Base-by-base conservation (phyloP, 2,797 vertebrate species). In the Eospalax fontanierii region DNA sequence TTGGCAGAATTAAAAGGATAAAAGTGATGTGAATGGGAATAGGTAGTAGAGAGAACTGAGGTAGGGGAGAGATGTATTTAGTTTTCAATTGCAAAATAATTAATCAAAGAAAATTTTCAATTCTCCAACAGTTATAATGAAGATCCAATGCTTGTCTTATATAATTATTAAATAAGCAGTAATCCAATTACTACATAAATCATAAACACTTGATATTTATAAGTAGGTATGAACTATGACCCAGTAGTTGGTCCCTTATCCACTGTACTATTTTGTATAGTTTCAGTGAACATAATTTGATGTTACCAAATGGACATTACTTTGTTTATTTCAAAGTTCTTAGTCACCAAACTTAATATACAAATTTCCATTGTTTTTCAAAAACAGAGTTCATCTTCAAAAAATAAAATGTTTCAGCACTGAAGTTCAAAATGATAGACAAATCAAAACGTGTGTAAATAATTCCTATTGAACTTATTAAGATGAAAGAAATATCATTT, bases 321-420 rank as follows among this genome's bases (percentile, higher is more conserved):
- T 93, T 93, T 96, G 78, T 96, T 97, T 94, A 93, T 96, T 90
- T 96, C 88, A 90, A 10, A 84, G 70, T 93, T 92, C 82, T 92
- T 95, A 94, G 92, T 97, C 70, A 96, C 61, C 66, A 93, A 71
- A 46, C 79, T 92, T 87, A 88, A 74, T 89, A 94, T 88, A 89
- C 93, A 95, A 95, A 92, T 96, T 96, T 90, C 68, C 92, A 91
- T 54, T 92, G 59, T 87, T 97, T 89, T 95, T 86, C 54, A 94
- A 87, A 96, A 80, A 79, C 87, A 83, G 89, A 87, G 75, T 75
- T 94, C 79, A 54, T 88, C 78, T 78, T 93, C 66, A 92, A 95
- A 89, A 91, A 94, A 92, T 43, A 30, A 93, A 94, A 94, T 94
- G 75, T 46, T 95, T 97, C 94, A 90, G 89, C 38, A 76, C n/a